A percentile compares a stretch with the other conserved stretches of the same genome.
phyloP scores from a whole-genome alignment of 2,113 vertebrate species.

The Ornithorhynchus anatinus region DNA sequence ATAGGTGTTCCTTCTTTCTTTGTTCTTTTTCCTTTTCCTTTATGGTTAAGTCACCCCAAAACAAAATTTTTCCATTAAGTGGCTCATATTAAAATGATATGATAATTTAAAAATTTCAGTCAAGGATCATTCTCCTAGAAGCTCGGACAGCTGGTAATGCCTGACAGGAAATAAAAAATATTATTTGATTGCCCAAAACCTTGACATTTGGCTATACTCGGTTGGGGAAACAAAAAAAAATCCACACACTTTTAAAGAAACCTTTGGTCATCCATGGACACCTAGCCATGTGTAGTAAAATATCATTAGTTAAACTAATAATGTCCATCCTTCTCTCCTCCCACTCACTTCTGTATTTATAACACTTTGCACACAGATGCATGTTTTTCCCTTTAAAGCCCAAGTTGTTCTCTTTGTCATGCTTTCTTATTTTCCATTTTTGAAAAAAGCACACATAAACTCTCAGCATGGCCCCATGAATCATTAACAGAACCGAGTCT shows the following conservation, averaged over 20 bases:
- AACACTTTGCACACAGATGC: background rate
- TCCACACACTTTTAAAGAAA: slow-evolving; percentile 2
- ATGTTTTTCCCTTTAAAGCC: slow-evolving; percentile 1
- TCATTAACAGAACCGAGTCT: slow-evolving; percentile 10
- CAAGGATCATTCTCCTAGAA: slow-evolving; percentile 2
- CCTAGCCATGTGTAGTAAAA: background rate
- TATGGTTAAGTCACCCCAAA: slow-evolving; percentile 2
- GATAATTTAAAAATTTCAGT: slow-evolving; percentile 20
- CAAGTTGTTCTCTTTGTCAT: background rate
- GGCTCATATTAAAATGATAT: slow-evolving; percentile 38
- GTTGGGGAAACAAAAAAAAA: slow-evolving; percentile 1
- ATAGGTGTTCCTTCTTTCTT: background rate
- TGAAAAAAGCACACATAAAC: too few species aligned
- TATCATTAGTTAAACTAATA: background rate
- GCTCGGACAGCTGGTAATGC: background rate
- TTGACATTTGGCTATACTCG: background rate
- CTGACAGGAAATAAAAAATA: background rate
- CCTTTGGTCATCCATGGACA: slow-evolving; percentile 15
- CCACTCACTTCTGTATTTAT: background rate
- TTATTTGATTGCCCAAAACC: slow-evolving; percentile 14
- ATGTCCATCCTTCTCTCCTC: background rate
- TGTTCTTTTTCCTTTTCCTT: slow-evolving; percentile 9
- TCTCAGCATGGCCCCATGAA: background rate
- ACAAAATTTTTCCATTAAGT: background rate
- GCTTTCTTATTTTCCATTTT: background rate